These are phyloP conservation scores for Mycetomoellerius zeteki DNA, from an alignment of 1,140 invertebrate species.

Conservation along the genomic window DNA sequence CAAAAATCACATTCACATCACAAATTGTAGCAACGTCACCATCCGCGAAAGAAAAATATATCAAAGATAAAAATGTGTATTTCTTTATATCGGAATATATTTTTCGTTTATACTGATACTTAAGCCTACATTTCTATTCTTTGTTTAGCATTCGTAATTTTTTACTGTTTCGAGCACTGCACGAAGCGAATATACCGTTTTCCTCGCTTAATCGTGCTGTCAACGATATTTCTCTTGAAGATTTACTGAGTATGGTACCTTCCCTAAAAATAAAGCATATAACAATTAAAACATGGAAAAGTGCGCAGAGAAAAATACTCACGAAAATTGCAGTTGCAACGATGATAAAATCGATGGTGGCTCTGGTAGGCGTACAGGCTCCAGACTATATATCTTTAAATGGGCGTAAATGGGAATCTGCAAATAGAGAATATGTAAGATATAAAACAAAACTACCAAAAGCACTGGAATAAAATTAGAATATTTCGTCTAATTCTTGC, in stretches of 20 bases:
- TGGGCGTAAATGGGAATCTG: conserved; percentile 82
- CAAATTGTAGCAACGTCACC: not conserved
- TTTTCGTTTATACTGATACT: not conserved
- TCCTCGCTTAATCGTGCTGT: conserved; percentile 24
- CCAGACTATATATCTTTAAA: conserved; percentile 76
- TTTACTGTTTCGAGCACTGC: not conserved
- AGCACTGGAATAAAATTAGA: not conserved
- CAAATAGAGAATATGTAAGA: conserved; percentile 24
- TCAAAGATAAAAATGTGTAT: not conserved
- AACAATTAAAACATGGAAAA: not conserved
- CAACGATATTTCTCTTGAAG: not conserved
- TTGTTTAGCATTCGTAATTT: not conserved
- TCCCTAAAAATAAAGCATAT: conserved; percentile 45
- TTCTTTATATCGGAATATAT: not conserved
- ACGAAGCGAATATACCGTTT: not conserved
- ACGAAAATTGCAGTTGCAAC: conserved; percentile 55
- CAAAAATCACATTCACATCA: too few species aligned
- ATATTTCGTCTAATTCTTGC: not conserved
- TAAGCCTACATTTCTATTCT: not conserved
- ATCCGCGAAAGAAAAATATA: not conserved
- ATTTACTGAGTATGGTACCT: not conserved
- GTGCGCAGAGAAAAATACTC: not conserved
- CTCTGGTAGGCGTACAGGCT: conserved; percentile 73
- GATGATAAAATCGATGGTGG: conserved; percentile 68
- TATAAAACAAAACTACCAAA: not conserved